These are phyloP conservation scores for Podarcis muralis DNA, from an alignment of 2,113 vertebrate species.

Conservation along the genomic window DNA sequence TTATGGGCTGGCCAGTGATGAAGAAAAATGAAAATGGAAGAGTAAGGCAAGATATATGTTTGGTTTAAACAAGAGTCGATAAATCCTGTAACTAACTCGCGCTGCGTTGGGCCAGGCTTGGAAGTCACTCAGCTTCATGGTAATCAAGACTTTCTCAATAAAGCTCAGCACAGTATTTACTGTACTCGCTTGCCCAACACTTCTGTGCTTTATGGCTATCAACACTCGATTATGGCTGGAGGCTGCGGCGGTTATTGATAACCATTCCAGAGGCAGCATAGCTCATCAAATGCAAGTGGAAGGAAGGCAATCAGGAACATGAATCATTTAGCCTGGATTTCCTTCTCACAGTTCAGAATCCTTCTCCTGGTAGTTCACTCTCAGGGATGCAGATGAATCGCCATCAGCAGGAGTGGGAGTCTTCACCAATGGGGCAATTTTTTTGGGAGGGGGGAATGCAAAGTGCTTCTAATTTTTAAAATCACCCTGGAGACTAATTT, in stretches of 20 bases:
- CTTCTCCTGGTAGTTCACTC: constrained; percentile 1
- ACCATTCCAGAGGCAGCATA: constrained; percentile 56
- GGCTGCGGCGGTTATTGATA: constrained; percentile 73
- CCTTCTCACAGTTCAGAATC: constrained; percentile 43
- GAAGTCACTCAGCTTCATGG: constrained; percentile 58
- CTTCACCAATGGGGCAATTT: neutral
- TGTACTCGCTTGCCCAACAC: constrained; percentile 61
- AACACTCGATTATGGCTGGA: constrained; percentile 59
- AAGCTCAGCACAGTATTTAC: constrained; percentile 64
- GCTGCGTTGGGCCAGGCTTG: constrained; percentile 42
- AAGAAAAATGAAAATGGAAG: constrained; percentile 70
- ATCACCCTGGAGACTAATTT: neutral
- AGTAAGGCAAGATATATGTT: constrained; percentile 54
- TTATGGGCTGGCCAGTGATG: constrained; percentile 53
- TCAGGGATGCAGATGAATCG: constrained; percentile 36
- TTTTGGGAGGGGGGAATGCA: no score
- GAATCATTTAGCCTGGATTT: constrained; percentile 64
- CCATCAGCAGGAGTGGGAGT: constrained; percentile 12
- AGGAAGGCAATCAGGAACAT: constrained; percentile 54
- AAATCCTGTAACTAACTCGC: constrained; percentile 64
- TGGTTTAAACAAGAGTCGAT: constrained; percentile 61
- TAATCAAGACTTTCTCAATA: constrained; percentile 77
- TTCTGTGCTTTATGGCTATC: constrained; percentile 70
- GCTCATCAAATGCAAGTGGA: constrained; percentile 51
- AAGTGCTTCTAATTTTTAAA: neutral